Conservation (phyloP, 2,797 vertebrate genomes). For the Sebastes umbrosus region DNA sequence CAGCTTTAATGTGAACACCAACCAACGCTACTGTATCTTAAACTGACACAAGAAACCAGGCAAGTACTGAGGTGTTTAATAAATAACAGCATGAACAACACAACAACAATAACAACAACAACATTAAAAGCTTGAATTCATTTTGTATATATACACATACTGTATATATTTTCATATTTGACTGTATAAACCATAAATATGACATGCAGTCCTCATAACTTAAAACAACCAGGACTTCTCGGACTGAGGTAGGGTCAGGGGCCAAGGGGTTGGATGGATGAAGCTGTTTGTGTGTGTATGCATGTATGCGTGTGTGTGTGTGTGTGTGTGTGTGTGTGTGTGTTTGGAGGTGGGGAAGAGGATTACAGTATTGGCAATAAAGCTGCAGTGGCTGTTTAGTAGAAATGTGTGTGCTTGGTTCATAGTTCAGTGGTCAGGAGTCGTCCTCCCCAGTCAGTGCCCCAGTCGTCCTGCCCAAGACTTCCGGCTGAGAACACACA, state of each 20-base stretch:
- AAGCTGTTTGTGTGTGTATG: constrained; percentile 37
- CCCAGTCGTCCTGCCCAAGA: constrained; percentile 73
- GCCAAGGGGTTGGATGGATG: constrained; percentile 51
- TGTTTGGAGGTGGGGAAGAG: constrained; percentile 43
- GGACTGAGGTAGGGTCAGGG: constrained; percentile 90
- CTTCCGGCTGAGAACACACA: constrained; percentile 96
- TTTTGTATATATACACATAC: constrained; percentile 80
- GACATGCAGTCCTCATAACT: constrained; percentile 98
- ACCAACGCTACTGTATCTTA: not conserved
- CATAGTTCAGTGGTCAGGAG: constrained; percentile 58
- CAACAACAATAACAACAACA: constrained; percentile 60
- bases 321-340: constrained; percentile 18
- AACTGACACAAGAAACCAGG: constrained; percentile 62
- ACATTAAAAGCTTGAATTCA: constrained; percentile 82
- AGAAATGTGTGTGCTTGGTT: constrained; percentile 65
- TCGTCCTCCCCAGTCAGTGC: constrained; percentile 77
- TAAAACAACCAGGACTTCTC: constrained; percentile 95
- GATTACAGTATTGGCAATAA: constrained; percentile 82
- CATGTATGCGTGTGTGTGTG: constrained; percentile 12
- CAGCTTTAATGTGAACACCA: not conserved
- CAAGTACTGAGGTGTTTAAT: constrained; percentile 95
- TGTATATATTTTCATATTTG: constrained; percentile 85
- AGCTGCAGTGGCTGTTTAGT: constrained; percentile 74
- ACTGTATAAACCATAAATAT: constrained; percentile 99
- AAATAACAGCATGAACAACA: constrained; percentile 92